These are phyloP conservation scores for Drosophila leonis DNA, from an alignment of 2,888 invertebrate genomes.

Conservation along the genomic window DNA sequence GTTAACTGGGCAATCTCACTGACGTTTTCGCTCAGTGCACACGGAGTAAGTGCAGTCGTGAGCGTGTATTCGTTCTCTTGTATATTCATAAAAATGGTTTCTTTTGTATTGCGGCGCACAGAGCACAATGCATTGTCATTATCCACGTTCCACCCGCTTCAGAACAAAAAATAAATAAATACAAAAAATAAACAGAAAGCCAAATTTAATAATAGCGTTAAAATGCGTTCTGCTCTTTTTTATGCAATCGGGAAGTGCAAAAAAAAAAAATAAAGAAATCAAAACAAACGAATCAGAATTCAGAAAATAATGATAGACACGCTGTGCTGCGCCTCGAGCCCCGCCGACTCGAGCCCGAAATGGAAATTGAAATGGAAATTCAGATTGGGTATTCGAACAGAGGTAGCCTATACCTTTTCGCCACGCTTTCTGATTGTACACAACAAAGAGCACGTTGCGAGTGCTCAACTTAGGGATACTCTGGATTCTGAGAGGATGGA, in stretches of 20 bases:
- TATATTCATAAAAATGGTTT: conserved; percentile 25
- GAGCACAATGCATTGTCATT: conserved; percentile 61
- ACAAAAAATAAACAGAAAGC: conserved; percentile 23
- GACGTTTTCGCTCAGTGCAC: conserved; percentile 26
- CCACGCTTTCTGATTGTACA: conserved; percentile 60
- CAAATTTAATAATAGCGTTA: conserved; percentile 64
- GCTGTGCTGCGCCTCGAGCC: conserved; percentile 47
- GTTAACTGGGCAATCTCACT: neutral
- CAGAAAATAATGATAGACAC: conserved; percentile 61
- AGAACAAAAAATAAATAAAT: conserved; percentile 13
- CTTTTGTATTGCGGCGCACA: conserved; percentile 37
- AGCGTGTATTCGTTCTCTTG: conserved; percentile 15
- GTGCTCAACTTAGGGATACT: conserved; percentile 1
- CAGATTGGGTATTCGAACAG: conserved; percentile 5
- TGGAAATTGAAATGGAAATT: conserved; percentile 12
- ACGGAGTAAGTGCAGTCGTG: conserved; percentile 7
- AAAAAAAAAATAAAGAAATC: conserved; percentile 5
- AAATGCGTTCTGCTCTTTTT: conserved; percentile 51
- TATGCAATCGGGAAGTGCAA: conserved; percentile 51
- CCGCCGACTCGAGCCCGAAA: conserved; percentile 6
- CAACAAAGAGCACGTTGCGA: neutral
- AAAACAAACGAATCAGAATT: conserved; percentile 36
- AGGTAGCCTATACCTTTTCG: conserved; percentile 13
- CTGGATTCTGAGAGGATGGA: neutral
- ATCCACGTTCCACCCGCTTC: conserved; percentile 20